Base-by-base conservation (phyloP, 2,888 invertebrate species). In the Pomacea canaliculata region DNA sequence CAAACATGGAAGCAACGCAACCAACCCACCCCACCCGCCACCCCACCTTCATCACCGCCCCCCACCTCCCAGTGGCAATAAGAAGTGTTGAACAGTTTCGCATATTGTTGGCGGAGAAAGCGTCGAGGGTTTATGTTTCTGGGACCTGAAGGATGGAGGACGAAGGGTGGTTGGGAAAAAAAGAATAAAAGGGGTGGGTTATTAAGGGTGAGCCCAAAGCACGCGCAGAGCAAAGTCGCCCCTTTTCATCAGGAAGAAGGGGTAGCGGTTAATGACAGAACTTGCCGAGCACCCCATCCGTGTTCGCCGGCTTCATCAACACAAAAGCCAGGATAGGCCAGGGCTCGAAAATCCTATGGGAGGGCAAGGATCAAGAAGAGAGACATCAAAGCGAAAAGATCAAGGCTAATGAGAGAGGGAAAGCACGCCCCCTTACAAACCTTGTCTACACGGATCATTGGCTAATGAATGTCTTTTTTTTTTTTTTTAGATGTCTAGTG, bases 331-430 rank as follows among this genome's bases (percentile, higher is more conserved):
- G 68, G 37, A 19, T 9, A 13, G 19, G 63, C 10, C 63, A 37
- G 37, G 48, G 48, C 37, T 19, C n/a, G 12, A 12, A 12, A 27
- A 12, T n/a, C 23, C 68, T 19, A 19, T 27, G 48, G 68, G 19
- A 27, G 68, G 63, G 63, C 27, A n/a, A 12, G 19, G 68, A 27
- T 68, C 13, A 46, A 27, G 68, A 46, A 27, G 68, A 68, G 68
- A n/a, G 27, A 68, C 37, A 68, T 68, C 68, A 68, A 68, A 68
- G 68, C 27, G 19, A 46, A 68, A 37, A 37, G 68, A 68, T 68
- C 37, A 68, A 19, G 13, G 19, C 49, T 69, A 69, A 69, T 69
- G 69, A 69, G 69, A 69, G 69, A 48, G n/a, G 51, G 37, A 37
- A 69, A 49, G 4, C 18, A 13, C 51, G 51, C 69, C 69, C 49